Conservation (phyloP, 2,888 invertebrate genomes). For the Chaitophorus viminalis region DNA sequence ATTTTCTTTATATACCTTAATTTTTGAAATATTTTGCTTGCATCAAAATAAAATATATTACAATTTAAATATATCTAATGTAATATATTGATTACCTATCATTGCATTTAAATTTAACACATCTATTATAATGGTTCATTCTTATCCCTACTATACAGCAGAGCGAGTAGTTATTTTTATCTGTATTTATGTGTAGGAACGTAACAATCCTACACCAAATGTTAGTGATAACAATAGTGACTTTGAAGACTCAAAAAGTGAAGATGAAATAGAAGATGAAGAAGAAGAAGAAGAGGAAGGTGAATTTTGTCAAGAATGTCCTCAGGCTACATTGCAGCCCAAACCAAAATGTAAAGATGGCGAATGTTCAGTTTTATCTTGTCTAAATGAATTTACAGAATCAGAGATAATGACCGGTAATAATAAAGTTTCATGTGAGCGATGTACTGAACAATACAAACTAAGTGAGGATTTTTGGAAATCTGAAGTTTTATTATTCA, state of each 20-base stretch:
- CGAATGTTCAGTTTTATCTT: constrained; percentile 87
- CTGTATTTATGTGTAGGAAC: constrained; percentile 26
- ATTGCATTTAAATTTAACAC: no score
- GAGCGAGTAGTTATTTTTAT: no score
- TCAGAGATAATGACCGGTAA: constrained; percentile 89
- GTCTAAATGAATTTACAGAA: constrained; percentile 91
- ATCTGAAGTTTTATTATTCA: not conserved
- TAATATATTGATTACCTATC: no score
- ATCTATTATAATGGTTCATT: no score
- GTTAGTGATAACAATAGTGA: constrained; percentile 57
- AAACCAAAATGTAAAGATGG: constrained; percentile 70
- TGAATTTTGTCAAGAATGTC: constrained; percentile 55
- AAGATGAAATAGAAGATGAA: constrained; percentile 59
- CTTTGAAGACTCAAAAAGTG: constrained; percentile 61
- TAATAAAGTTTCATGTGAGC: constrained; percentile 93
- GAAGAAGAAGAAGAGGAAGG: constrained; percentile 62
- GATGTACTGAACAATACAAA: constrained; percentile 82
- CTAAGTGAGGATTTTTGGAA: constrained; percentile 66
- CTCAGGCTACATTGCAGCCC: constrained; percentile 61
- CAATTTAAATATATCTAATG: no score
- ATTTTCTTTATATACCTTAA: no score
- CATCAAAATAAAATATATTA: no score
- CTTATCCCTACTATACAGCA: no score
- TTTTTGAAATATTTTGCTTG: no score
- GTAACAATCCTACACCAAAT: constrained; percentile 52